Percentiles rank a stretch among this genome's conserved stretches.
Evolutionary conservation across 2,797 vertebrate species (phyloP).

Genomic region (Anabacerthia variegaticeps): DNA sequence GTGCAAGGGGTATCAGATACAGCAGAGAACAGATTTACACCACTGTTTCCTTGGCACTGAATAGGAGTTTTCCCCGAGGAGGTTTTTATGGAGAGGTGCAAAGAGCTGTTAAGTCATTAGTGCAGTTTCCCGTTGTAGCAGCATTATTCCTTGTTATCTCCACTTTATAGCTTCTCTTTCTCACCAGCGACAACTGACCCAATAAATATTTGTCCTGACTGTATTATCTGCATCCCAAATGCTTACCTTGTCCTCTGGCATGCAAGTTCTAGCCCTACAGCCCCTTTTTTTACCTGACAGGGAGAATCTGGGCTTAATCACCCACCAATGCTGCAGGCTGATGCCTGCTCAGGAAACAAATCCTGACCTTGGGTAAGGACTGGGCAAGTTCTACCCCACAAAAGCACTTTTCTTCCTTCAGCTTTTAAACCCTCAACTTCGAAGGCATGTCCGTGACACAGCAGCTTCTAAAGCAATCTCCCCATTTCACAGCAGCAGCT

Average conservation of each 20-base stretch:
- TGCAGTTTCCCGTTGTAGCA: conserved; percentile 33
- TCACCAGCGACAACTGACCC: conserved; percentile 28
- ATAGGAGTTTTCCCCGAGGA: conserved; percentile 47
- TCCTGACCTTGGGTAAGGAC: not conserved
- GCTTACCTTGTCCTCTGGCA: not conserved
- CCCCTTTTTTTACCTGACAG: not conserved
- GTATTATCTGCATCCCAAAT: not conserved
- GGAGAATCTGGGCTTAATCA: not conserved
- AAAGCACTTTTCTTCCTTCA: not conserved
- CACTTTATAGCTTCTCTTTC: conserved; percentile 52
- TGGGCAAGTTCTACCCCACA: not conserved
- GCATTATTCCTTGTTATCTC: conserved; percentile 56
- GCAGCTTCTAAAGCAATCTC: not conserved
- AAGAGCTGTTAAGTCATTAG: conserved; percentile 63
- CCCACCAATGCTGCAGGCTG: not conserved
- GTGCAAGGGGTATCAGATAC: not conserved
- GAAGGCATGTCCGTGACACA: not conserved
- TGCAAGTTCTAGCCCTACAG: not conserved
- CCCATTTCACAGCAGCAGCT: not conserved
- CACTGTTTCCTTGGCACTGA: not conserved
- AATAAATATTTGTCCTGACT: conserved; percentile 44
- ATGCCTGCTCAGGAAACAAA: not conserved
- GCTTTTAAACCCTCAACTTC: not conserved
- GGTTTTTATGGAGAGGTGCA: conserved; percentile 57
- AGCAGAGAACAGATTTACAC: not conserved